Evolutionary conservation across 2,888 invertebrate genomes (phyloP).

Genomic region (Stratiomys singularior): DNA sequence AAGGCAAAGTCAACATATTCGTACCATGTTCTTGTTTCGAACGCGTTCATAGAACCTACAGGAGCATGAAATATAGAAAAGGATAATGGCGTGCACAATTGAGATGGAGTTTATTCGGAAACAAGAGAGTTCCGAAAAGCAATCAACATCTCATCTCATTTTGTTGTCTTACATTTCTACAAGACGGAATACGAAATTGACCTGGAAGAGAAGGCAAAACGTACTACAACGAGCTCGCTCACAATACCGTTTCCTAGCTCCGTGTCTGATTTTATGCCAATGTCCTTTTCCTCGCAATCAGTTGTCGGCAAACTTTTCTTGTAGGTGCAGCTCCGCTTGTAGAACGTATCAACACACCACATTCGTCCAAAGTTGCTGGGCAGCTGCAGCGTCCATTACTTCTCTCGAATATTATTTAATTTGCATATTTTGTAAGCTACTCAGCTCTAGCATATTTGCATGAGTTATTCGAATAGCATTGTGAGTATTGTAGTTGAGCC

Average conservation of each 20-base stretch:
- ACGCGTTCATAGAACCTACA: not conserved
- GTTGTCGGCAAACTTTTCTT: not conserved
- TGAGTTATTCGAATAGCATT: no score
- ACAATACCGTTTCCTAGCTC: slow-evolving; percentile 24
- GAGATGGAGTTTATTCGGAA: slow-evolving; percentile 3
- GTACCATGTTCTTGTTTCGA: not conserved
- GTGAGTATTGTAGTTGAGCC: no score
- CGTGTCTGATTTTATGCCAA: not conserved
- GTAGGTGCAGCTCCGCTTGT: not conserved
- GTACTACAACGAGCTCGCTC: not conserved
- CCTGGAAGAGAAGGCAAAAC: not conserved
- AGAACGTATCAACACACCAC: no score
- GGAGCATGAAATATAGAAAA: slow-evolving; percentile 31
- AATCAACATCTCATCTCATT: slow-evolving; percentile 18
- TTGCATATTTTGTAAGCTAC: no score
- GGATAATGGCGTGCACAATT: slow-evolving; percentile 36
- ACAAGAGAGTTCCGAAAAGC: not conserved
- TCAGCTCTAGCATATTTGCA: no score
- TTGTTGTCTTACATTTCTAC: slow-evolving; percentile 23
- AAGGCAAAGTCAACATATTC: not conserved
- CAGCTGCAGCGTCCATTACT: no score
- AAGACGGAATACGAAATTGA: not conserved
- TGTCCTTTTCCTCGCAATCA: not conserved
- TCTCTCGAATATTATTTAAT: no score
- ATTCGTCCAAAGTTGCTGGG: no score